A percentile compares a stretch with the other conserved stretches of the same genome.
Conservation (phyloP, 2,113 vertebrate species). For the Thomomys bottae region DNA sequence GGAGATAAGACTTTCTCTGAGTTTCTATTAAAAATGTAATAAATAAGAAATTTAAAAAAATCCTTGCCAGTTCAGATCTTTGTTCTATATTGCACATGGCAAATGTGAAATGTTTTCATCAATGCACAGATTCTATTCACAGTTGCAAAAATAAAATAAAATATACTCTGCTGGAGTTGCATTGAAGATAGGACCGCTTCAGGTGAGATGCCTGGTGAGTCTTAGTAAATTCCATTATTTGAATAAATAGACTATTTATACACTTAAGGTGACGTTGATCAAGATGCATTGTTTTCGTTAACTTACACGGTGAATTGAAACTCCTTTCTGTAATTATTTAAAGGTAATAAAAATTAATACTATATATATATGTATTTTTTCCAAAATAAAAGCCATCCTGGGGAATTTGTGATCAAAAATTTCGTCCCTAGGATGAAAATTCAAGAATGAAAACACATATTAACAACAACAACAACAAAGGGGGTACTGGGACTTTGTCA, state of each 20-base stretch:
- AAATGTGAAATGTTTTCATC: slow-evolving; percentile 61
- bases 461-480: background rate
- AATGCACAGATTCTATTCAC: slow-evolving; percentile 21
- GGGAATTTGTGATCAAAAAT: background rate
- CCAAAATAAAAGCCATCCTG: background rate
- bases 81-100: slow-evolving; percentile 61
- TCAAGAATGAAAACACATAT: slow-evolving; percentile 1
- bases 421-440: background rate
- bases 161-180: slow-evolving; percentile 21
- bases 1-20: slow-evolving; percentile 85
- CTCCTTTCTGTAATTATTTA: no score
- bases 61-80: background rate
- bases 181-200: background rate
- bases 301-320: no score
- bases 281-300: no score
- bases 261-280: background rate
- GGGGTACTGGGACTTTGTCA: background rate
- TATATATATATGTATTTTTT: no score
- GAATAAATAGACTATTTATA: slow-evolving; percentile 58
- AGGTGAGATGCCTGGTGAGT: background rate
- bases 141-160: slow-evolving; percentile 62
- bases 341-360: no score
- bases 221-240: slow-evolving; percentile 11
- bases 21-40: slow-evolving; percentile 89
- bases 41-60: slow-evolving; percentile 83